Base-by-base conservation (phyloP, 2,113 vertebrate species). In the Etheostoma cragini region DNA sequence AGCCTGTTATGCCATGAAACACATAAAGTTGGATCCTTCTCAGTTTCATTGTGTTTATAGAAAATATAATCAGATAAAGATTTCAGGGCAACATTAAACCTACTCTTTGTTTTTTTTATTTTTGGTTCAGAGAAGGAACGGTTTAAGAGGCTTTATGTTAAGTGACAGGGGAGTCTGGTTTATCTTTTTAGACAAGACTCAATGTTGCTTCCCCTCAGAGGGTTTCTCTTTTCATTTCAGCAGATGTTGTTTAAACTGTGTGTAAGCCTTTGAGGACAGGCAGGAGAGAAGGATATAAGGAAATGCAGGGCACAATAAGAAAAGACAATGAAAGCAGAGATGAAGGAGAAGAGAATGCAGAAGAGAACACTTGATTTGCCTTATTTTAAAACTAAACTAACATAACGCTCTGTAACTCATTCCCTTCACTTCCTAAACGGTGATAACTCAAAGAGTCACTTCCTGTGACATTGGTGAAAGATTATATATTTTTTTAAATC, bases 221-320 rank as follows among this genome's bases (percentile, higher is more conserved):
- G 52, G 49, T 50, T 85, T 49, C 76, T 78, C 30, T 76, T 17
- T 76, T 85, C 42, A 72, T 77, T 84, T 87, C 50, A 84, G 72
- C 78, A 88, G 71, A 82, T 91, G 85, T 47, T 82, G 87, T 85
- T 87, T 82, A 80, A 90, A 88, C 38, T 85, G 38, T 65, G 50
- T 78, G 22, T 72, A 69, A 85, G 76, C 70, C 69, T 77, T 24
- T 56, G 30, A 83, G 52, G 69, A 73, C 73, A 72, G 69, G 64
- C 60, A 45, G 52, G 58, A 65, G 53, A 64, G 38, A 22, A 33
- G 24, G n/a, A 62, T 78, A n/a, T 52, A 24, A 66, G 30, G 46
- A 56, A 73, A 64, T 56, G 66, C 12, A 13, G 24, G 13, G 63
- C 19, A 54, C n/a, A 1, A 68, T 52, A 45, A 75, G 68, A 68